These are phyloP conservation scores for Rugalucina vietnamica DNA, from an alignment of 2,888 invertebrate species.

Conservation along the genomic window DNA sequence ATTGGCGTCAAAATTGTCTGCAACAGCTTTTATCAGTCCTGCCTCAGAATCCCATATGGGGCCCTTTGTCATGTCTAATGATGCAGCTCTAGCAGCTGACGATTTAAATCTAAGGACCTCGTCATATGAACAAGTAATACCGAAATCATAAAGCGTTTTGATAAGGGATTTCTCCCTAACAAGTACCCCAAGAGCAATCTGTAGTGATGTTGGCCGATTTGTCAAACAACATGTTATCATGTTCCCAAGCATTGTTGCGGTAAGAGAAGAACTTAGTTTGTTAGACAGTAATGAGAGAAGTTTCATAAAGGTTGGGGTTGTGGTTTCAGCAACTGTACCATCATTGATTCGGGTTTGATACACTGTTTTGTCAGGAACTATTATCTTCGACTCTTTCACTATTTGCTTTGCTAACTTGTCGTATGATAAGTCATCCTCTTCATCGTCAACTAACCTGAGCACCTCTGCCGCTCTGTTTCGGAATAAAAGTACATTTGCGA, in stretches of 20 bases:
- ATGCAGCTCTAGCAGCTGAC: neutral
- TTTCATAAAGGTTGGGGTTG: too few species aligned
- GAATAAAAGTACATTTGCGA: neutral
- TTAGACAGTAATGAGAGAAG: neutral
- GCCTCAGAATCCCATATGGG: neutral
- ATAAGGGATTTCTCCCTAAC: neutral
- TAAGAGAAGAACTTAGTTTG: too few species aligned
- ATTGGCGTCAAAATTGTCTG: constrained; percentile 23
- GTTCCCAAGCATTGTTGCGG: too few species aligned
- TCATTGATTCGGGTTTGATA: too few species aligned
- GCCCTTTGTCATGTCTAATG: neutral
- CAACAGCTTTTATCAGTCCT: neutral
- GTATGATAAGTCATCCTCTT: neutral
- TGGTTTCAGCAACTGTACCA: too few species aligned
- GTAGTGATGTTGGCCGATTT: neutral
- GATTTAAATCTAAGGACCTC: neutral
- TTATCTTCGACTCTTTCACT: neutral
- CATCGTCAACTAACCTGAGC: neutral
- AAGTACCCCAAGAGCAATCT: neutral
- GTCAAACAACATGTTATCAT: too few species aligned
- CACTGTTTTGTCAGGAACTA: too few species aligned
- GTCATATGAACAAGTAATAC: neutral
- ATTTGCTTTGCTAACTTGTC: neutral
- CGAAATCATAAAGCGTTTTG: neutral
- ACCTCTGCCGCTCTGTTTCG: neutral